These are phyloP conservation scores for Synanthedon tipuliformis DNA, from an alignment of 2,888 invertebrate genomes.

Conservation along the genomic window DNA sequence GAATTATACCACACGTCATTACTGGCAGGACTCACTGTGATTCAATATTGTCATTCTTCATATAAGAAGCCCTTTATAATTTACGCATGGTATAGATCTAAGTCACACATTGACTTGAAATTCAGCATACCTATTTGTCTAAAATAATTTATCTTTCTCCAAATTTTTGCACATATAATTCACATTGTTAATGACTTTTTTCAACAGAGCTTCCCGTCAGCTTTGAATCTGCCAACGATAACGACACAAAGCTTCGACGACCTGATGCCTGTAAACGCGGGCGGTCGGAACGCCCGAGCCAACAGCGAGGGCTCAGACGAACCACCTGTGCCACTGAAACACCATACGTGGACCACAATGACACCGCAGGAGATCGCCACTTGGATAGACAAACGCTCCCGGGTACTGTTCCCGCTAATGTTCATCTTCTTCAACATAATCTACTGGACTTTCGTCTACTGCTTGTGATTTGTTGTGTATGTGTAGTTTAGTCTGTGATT, in stretches of 20 bases:
- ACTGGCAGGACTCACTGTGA: too few relatives aligned
- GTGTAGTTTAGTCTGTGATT: background rate
- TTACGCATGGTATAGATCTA: too few relatives aligned
- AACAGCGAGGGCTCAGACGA: slow-evolving; percentile 50
- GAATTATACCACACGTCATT: too few relatives aligned
- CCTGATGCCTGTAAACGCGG: slow-evolving; percentile 35
- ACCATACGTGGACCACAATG: slow-evolving; percentile 80
- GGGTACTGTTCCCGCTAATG: slow-evolving; percentile 80
- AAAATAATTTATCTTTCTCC: background rate
- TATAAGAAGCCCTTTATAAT: too few relatives aligned
- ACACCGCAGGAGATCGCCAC: slow-evolving; percentile 89
- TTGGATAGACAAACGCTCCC: slow-evolving; percentile 86
- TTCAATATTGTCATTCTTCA: too few relatives aligned
- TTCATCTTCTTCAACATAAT: slow-evolving; percentile 84
- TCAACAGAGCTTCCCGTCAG: slow-evolving; percentile 73
- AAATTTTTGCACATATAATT: background rate
- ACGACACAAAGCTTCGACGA: slow-evolving; percentile 77
- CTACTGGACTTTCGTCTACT: slow-evolving; percentile 83
- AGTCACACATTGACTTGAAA: too few relatives aligned
- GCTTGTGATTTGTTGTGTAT: slow-evolving; percentile 26
- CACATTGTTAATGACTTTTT: slow-evolving; percentile 15
- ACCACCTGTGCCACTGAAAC: slow-evolving; percentile 44
- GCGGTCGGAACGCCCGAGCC: slow-evolving; percentile 24
- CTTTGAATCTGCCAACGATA: slow-evolving; percentile 75
- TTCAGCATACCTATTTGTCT: background rate